Percentiles rank a stretch among this genome's conserved stretches.
Evolutionary conservation across 2,888 invertebrate species (phyloP).

Genomic region (Agrotis segetum): DNA sequence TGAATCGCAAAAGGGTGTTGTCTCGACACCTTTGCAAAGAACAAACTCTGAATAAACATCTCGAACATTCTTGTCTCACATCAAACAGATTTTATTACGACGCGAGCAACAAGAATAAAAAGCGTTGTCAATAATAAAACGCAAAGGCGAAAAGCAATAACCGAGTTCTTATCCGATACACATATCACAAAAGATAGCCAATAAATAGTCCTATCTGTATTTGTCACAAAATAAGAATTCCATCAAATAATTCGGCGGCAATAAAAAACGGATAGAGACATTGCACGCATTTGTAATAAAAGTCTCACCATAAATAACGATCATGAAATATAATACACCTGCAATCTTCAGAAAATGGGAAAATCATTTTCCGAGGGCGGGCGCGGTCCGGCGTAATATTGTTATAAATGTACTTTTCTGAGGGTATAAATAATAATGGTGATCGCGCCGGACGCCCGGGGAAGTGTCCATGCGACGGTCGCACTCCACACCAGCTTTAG

Average conservation of each 20-base stretch:
- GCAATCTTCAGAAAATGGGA: constrained; percentile 91
- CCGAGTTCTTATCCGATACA: constrained; percentile 74
- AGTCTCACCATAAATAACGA: constrained; percentile 90
- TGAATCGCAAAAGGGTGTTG: constrained; percentile 77
- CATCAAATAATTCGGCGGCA: constrained; percentile 87
- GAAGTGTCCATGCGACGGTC: constrained; percentile 68
- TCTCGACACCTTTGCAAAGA: constrained; percentile 60
- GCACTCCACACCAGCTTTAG: constrained; percentile 36
- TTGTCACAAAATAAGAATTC: constrained; percentile 86
- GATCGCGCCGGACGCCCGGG: constrained; percentile 69
- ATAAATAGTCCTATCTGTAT: constrained; percentile 81
- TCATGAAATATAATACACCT: constrained; percentile 91
- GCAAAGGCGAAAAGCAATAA: constrained; percentile 73
- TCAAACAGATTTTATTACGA: constrained; percentile 67
- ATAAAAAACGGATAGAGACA: constrained; percentile 90
- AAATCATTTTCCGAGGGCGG: constrained; percentile 90
- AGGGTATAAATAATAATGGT: constrained; percentile 90
- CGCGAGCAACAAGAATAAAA: constrained; percentile 65
- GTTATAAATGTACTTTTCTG: constrained; percentile 90
- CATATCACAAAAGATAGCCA: constrained; percentile 79
- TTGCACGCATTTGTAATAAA: constrained; percentile 91
- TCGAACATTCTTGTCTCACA: constrained; percentile 62
- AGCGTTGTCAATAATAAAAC: constrained; percentile 70
- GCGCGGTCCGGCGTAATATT: constrained; percentile 90
- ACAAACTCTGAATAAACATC: constrained; percentile 59